Evolutionary conservation across 2,888 invertebrate genomes (phyloP).

Genomic region (Acleris cristana): DNA sequence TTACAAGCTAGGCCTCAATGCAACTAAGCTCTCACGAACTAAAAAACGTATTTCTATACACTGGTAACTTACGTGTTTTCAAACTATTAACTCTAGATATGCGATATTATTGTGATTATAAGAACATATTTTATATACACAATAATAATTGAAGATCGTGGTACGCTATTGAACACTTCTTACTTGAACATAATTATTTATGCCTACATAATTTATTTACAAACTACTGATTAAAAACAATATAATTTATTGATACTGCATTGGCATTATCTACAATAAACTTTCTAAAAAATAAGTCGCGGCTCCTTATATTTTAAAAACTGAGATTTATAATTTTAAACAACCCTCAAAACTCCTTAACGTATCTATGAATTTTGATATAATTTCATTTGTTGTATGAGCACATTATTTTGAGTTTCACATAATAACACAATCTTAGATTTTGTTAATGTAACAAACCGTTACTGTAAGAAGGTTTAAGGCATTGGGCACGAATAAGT

Average conservation of each 20-base stretch:
- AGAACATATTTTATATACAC: conserved; percentile 10
- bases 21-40: conserved; percentile 11
- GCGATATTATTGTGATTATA: conserved; percentile 21
- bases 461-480: too few species aligned
- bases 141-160: conserved; percentile 12
- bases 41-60: conserved; percentile 18
- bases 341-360: neutral
- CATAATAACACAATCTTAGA: too few species aligned
- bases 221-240: conserved; percentile 23
- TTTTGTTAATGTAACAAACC: too few species aligned
- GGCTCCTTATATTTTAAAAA: conserved; percentile 31
- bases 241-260: conserved; percentile 17
- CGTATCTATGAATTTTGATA: neutral
- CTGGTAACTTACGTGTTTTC: conserved; percentile 14
- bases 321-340: conserved; percentile 7
- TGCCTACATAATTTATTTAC: conserved; percentile 35
- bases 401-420: too few species aligned
- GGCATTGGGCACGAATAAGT: too few species aligned
- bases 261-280: conserved; percentile 36
- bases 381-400: neutral
- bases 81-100: conserved; percentile 13
- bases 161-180: conserved; percentile 37
- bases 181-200: conserved; percentile 36
- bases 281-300: conserved; percentile 39
- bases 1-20: conserved; percentile 3